A percentile compares a stretch with the other conserved stretches of the same genome.
Evolutionary conservation across 2,113 vertebrate species (phyloP).

Genomic region (Nothocercus julius): DNA sequence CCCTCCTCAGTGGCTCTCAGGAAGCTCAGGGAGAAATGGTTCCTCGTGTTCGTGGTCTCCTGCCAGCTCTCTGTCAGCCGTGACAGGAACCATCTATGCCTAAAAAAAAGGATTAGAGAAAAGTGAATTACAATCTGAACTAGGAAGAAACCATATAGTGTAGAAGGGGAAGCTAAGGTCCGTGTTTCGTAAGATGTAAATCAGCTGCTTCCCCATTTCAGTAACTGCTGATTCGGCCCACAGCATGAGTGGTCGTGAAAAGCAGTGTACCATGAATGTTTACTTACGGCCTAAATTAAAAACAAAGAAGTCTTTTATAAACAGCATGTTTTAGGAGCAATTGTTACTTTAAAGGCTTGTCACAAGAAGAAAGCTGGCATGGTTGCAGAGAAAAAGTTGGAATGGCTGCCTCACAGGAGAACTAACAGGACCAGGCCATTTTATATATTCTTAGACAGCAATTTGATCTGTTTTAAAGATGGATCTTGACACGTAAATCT

Average conservation of each 20-base stretch:
- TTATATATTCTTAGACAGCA: conserved; percentile 39
- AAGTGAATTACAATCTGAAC: neutral
- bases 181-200: neutral
- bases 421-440: neutral
- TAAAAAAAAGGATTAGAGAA: neutral
- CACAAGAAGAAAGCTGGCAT: neutral
- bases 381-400: neutral
- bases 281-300: conserved; percentile 21
- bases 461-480: conserved; percentile 45
- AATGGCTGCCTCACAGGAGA: neutral
- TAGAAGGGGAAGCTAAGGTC: neutral
- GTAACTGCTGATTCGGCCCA: neutral
- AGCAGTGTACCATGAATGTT: conserved; percentile 17
- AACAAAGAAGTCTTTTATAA: neutral
- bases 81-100: no score
- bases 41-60: neutral
- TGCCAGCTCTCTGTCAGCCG: neutral
- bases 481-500: conserved; percentile 55
- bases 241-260: neutral
- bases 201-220: neutral
- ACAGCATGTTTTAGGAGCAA: neutral
- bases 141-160: neutral
- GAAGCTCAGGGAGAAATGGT: neutral
- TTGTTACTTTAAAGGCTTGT: neutral
- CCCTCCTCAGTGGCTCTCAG: neutral